These are phyloP conservation scores for Columba janthina DNA, from an alignment of 2,113 vertebrate species.

Conservation along the genomic window DNA sequence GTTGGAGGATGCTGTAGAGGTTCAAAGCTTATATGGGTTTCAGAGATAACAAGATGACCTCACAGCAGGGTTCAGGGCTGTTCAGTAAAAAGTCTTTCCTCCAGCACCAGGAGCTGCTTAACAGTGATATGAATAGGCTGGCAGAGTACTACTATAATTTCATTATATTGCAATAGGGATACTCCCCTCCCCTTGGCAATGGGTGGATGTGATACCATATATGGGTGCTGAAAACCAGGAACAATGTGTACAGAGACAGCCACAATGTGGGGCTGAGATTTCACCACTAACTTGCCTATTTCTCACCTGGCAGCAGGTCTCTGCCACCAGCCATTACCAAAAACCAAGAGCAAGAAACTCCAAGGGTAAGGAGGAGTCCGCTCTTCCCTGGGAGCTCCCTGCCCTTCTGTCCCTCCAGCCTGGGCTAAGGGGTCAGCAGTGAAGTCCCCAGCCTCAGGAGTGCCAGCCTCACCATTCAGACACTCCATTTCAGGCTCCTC, in stretches of 20 bases:
- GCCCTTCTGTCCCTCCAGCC: neutral
- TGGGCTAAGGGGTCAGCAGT: neutral
- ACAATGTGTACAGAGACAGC: accelerated
- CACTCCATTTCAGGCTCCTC: conserved; percentile 98
- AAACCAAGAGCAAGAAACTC: neutral
- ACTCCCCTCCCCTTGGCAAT: neutral
- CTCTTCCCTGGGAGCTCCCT: neutral
- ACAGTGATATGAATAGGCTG: neutral
- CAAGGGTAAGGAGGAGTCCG: neutral
- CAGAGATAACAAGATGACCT: neutral
- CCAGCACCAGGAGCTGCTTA: neutral
- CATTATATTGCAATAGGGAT: neutral
- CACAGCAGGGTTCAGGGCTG: neutral
- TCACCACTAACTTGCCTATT: neutral
- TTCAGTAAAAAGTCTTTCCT: neutral
- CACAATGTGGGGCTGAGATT: neutral
- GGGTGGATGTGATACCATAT: accelerated
- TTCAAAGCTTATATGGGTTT: neutral
- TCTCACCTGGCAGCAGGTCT: neutral
- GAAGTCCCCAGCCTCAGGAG: neutral
- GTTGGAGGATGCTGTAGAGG: neutral
- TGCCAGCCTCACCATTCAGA: conserved; percentile 85
- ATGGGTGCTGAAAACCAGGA: neutral
- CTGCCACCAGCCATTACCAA: neutral
- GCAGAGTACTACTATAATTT: neutral